Conservation (phyloP, 2,888 invertebrate genomes). For the Tenthredo mesomela region DNA sequence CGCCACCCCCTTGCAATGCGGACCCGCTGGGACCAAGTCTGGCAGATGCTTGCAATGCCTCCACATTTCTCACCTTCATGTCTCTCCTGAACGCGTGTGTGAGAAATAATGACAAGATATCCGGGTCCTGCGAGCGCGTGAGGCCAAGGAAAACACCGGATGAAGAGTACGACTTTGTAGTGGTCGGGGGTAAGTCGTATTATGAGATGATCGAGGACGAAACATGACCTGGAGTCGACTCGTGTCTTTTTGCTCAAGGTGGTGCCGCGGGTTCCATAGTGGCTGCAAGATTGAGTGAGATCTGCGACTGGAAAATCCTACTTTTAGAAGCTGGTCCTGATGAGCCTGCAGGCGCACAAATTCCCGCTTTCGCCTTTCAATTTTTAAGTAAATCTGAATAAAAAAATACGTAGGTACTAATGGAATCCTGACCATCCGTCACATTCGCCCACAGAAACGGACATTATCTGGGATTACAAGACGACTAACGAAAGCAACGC, state of each 20-base stretch:
- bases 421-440: background rate
- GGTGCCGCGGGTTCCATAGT: background rate
- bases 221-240: background rate
- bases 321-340: background rate
- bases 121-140: background rate
- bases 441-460: conserved; percentile 71
- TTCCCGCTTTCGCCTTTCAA: background rate
- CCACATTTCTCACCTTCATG: background rate
- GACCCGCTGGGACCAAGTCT: background rate
- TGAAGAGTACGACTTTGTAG: background rate
- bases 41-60: background rate
- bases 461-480: conserved; percentile 85
- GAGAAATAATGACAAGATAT: background rate
- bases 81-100: background rate
- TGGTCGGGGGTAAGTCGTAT: background rate
- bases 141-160: background rate
- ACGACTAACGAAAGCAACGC: no score
- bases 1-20: background rate
- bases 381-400: background rate
- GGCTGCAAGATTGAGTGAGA: conserved; percentile 1
- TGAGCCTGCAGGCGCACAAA: background rate
- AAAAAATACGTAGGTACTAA: background rate
- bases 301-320: background rate
- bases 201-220: background rate
- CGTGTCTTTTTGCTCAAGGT: background rate